Evolutionary conservation across 2,113 vertebrate species (phyloP).

Genomic region (Pteronura brasiliensis): DNA sequence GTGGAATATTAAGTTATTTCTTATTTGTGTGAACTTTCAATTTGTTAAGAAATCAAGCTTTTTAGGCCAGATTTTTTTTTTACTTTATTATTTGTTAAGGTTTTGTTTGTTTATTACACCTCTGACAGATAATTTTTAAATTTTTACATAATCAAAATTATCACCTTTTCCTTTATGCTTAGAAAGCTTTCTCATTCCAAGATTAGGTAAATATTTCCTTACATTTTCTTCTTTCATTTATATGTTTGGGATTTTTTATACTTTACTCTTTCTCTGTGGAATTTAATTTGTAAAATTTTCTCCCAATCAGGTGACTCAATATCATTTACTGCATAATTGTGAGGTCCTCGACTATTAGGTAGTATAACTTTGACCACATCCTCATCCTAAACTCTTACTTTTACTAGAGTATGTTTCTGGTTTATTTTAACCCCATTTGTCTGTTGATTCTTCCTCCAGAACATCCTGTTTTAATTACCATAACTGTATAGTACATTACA

Average conservation of each 20-base stretch:
- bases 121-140: conserved; percentile 1
- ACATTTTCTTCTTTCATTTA: background rate
- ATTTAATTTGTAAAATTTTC: background rate
- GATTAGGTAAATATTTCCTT: background rate
- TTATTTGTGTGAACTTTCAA: background rate
- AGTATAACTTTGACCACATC: background rate
- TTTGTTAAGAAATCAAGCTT: background rate
- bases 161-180: background rate
- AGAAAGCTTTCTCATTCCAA: background rate
- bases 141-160: background rate
- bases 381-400: background rate
- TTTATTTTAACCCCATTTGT: background rate
- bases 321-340: background rate
- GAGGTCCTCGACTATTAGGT: background rate
- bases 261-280: background rate
- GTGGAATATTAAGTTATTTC: background rate
- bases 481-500: background rate
- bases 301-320: background rate
- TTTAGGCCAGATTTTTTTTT: background rate
- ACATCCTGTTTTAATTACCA: background rate
- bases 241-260: background rate
- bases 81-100: background rate
- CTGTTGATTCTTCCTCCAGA: background rate
- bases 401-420: background rate
- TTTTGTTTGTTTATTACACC: background rate